These are phyloP conservation scores for Magallana angulata DNA, from an alignment of 1,140 invertebrate genomes.

Conservation along the genomic window DNA sequence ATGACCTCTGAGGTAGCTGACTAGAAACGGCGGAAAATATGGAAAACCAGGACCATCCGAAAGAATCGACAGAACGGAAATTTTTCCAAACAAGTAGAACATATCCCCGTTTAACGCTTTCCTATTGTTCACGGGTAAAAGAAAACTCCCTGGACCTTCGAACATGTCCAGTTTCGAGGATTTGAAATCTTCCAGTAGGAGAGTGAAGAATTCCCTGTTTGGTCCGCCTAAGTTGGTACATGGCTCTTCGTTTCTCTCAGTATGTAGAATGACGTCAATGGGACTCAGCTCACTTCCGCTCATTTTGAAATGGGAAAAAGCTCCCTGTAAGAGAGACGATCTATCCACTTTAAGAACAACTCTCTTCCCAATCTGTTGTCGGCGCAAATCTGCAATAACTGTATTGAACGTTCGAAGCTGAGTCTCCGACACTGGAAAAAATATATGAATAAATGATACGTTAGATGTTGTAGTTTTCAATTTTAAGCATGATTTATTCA, in stretches of 20 bases:
- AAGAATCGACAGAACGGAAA: constrained; percentile 55
- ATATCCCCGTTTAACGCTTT: constrained; percentile 35
- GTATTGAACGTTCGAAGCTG: not conserved
- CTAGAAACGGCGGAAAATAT: constrained; percentile 58
- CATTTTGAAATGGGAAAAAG: constrained; percentile 44
- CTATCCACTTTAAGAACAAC: constrained; percentile 31
- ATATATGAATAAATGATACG: not conserved
- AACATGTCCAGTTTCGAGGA: constrained; percentile 46
- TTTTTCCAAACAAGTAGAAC: constrained; percentile 56
- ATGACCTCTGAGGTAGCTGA: constrained; percentile 54
- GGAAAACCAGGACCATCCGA: constrained; percentile 62
- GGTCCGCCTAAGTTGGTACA: constrained; percentile 51
- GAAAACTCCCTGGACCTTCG: constrained; percentile 53
- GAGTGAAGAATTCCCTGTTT: constrained; percentile 52
- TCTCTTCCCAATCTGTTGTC: constrained; percentile 44
- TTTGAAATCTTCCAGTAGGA: constrained; percentile 51
- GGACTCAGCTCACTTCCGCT: constrained; percentile 41
- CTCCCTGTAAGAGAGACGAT: not conserved
- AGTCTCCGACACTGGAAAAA: not conserved
- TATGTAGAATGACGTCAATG: constrained; percentile 41
- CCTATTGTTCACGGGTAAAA: constrained; percentile 52
- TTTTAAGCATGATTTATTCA: no score
- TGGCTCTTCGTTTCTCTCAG: constrained; percentile 28
- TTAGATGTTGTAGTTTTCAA: no score
- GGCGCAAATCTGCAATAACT: not conserved